Evolutionary conservation across 2,113 vertebrate genomes (phyloP), one percentile per base, ranked within the genome.

Genomic region (Theristicus caerulescens): DNA sequence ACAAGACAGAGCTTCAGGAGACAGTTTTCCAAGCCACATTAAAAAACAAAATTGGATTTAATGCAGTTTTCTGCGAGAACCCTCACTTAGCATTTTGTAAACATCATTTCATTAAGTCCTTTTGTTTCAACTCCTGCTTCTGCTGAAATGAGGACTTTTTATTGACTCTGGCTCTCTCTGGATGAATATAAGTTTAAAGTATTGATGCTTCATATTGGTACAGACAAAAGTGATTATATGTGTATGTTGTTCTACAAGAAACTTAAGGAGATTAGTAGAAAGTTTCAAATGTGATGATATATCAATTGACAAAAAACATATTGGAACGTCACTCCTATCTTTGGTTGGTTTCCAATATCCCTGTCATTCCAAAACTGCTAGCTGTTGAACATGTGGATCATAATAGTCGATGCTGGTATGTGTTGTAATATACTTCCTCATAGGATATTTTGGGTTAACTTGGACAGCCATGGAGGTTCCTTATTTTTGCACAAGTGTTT

Each of bases 51-150:
- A 97, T 81, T 96, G 70, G 73, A 95, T 96, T 97, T 95, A 97
- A 97, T 94, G 79, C 46, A 44, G 38, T 96, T 97, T 97, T 95
- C 83, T 11, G 25, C 65, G 40, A 94, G 78, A 97, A 72, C 34
- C 71, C 72, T 95, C 74, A 82, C 87, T 97, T 98, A 96, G 65
- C 77, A 80, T 97, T 97, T 98, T 95, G 84, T 96, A 98, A 98
- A 96, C 86, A 96, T 96, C 66, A 82, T 97, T 98, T 97, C 92
- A 97, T 97, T 98, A 97, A 91, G 74, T 95, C 71, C 92, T 94
- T 97, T 98, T 98, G 77, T 98, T 96, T 97, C 83, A 46, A 4
- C 70, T 97, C 64, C 74, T 61, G 61, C 61, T 90, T 97, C 92
- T 95, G 82, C 91, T 13, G 82, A 96, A 98, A 96, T 77, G 44